These are phyloP conservation scores for Sandelia bainsii DNA, from an alignment of 2,797 vertebrate genomes.

Conservation along the genomic window DNA sequence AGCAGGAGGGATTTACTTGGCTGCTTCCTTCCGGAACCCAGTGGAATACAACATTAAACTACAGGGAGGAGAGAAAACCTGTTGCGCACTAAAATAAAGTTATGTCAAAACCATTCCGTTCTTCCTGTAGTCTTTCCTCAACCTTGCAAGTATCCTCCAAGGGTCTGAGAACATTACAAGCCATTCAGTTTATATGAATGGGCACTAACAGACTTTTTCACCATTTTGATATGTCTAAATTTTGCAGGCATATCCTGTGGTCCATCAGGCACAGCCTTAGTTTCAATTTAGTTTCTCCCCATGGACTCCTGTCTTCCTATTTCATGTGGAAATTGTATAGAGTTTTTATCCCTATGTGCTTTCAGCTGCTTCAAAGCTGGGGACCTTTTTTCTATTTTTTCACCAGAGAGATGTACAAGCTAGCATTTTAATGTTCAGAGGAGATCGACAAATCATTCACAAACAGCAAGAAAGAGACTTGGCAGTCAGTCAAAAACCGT, in stretches of 20 bases:
- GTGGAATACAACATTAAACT: constrained; percentile 94
- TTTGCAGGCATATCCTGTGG: constrained; percentile 99
- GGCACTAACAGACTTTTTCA: constrained; percentile 98
- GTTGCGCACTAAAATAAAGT: constrained; percentile 91
- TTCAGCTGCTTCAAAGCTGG: constrained; percentile 86
- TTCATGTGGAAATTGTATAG: constrained; percentile 90
- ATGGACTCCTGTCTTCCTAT: constrained; percentile 90
- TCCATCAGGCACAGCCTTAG: constrained; percentile 96
- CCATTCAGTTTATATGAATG: constrained; percentile 95
- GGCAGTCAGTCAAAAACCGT: constrained; percentile 22
- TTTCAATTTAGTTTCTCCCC: constrained; percentile 99
- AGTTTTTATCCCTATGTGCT: constrained; percentile 74
- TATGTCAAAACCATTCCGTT: constrained; percentile 98
- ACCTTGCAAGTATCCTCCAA: constrained; percentile 89
- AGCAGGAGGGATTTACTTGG: constrained; percentile 91
- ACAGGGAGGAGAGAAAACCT: constrained; percentile 91
- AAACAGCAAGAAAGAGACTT: constrained; percentile 67
- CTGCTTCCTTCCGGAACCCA: constrained; percentile 92
- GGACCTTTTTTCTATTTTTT: constrained; percentile 70
- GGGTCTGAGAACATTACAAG: constrained; percentile 94
- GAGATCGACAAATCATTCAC: constrained; percentile 83
- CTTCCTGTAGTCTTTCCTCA: constrained; percentile 93
- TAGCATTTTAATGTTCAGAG: constrained; percentile 87
- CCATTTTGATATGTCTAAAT: constrained; percentile 95
- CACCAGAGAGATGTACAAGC: constrained; percentile 86